Evolutionary conservation across 2,888 invertebrate species (phyloP).

Genomic region (Acleris emargana): DNA sequence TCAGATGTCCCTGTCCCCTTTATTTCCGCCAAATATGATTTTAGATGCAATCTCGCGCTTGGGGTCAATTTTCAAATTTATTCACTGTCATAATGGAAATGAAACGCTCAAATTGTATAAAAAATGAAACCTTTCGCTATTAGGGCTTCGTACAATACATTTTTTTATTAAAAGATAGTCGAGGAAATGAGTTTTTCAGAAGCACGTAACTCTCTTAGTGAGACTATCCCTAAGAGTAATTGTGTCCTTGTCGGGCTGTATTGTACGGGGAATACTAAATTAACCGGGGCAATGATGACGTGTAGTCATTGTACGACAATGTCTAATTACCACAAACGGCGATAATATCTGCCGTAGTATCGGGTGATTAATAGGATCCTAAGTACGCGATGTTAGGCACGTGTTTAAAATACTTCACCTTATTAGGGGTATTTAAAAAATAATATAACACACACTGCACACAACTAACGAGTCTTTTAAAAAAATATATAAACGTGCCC

Average conservation of each 20-base stretch:
- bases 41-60: conserved; percentile 72
- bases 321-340: conserved; percentile 32
- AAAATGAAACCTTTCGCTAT: neutral
- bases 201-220: conserved; percentile 19
- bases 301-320: conserved; percentile 35
- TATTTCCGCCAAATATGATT: conserved; percentile 79
- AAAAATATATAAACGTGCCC: no score
- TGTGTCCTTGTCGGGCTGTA: conserved; percentile 35
- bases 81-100: conserved; percentile 25
- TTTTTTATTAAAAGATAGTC: conserved; percentile 15
- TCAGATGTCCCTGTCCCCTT: conserved; percentile 69
- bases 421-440: neutral
- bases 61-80: conserved; percentile 63
- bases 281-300: conserved; percentile 35
- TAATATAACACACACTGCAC: neutral
- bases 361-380: conserved; percentile 22
- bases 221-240: conserved; percentile 30
- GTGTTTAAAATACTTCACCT: neutral
- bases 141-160: neutral
- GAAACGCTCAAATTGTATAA: conserved; percentile 5
- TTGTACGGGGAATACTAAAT: conserved; percentile 37
- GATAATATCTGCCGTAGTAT: conserved; percentile 26
- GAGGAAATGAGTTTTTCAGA: conserved; percentile 9
- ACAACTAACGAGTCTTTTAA: no score
- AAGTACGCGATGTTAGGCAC: neutral